Conservation (phyloP, 2,888 invertebrate species). For the Diadegma fenestrale region DNA sequence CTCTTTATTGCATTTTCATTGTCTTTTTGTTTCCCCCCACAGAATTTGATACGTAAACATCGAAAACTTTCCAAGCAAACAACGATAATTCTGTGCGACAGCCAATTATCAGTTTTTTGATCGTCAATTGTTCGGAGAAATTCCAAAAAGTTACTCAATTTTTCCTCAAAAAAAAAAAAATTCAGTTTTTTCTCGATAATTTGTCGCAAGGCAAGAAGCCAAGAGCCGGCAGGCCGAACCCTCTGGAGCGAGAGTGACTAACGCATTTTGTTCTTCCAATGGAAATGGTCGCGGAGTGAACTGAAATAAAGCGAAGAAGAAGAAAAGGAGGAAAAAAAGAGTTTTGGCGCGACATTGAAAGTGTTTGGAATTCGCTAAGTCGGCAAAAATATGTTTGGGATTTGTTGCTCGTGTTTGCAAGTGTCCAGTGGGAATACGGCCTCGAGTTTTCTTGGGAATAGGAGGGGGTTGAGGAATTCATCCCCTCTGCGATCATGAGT, state of each 20-base stretch:
- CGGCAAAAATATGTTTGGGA: conserved; percentile 83
- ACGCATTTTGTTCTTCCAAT: not conserved
- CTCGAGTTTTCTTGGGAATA: conserved; percentile 5
- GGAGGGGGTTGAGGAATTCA: conserved; percentile 25
- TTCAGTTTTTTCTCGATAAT: no score
- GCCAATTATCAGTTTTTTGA: not conserved
- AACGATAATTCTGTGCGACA: not conserved
- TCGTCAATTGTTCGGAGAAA: not conserved
- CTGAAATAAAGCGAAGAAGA: conserved; percentile 14
- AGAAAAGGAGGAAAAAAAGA: conserved; percentile 20
- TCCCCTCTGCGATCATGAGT: conserved; percentile 56
- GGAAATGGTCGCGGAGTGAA: not conserved
- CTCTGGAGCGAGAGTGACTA: not conserved
- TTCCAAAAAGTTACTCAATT: not conserved
- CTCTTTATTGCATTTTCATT: conserved; percentile 13
- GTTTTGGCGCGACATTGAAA: conserved; percentile 62
- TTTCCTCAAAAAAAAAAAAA: no score
- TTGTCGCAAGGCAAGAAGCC: not conserved
- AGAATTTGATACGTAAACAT: not conserved
- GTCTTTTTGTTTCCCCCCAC: not conserved
- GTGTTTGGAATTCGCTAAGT: conserved; percentile 82
- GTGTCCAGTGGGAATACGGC: conserved; percentile 68
- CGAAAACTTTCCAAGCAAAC: not conserved
- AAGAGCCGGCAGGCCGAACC: not conserved
- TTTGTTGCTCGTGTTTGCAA: conserved; percentile 70